These are phyloP conservation scores for Acanthochromis polyacanthus DNA, from an alignment of 2,113 vertebrate species.

Conservation along the genomic window DNA sequence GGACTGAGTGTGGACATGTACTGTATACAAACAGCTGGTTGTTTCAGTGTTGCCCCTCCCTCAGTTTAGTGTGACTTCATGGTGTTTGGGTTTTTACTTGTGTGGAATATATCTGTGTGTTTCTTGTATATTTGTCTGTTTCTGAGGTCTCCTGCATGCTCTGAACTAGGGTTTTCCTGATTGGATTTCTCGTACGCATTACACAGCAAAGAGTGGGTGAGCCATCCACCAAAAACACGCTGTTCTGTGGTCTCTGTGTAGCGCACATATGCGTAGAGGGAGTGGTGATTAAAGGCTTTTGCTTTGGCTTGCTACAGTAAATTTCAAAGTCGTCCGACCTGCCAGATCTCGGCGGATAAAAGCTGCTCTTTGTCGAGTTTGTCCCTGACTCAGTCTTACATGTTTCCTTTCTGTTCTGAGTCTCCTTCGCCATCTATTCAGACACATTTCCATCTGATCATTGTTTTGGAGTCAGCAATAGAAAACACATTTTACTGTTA, in stretches of 20 bases:
- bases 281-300: slow-evolving; percentile 49
- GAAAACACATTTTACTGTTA: slow-evolving; percentile 12
- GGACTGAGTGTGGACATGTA: slow-evolving; percentile 13
- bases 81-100: not conserved
- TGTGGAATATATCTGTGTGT: not conserved
- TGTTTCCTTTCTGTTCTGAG: slow-evolving; percentile 30
- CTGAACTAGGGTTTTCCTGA: slow-evolving; percentile 38
- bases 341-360: slow-evolving; percentile 29
- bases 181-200: slow-evolving; percentile 37
- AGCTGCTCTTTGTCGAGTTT: slow-evolving; percentile 42
- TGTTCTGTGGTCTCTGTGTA: slow-evolving; percentile 28
- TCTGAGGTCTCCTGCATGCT: slow-evolving; percentile 7
- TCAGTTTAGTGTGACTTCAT: slow-evolving; percentile 41
- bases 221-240: slow-evolving; percentile 17
- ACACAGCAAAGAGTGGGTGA: slow-evolving; percentile 18
- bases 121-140: slow-evolving; percentile 14
- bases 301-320: slow-evolving; percentile 20
- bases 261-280: slow-evolving; percentile 4
- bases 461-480: slow-evolving; percentile 13
- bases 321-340: not conserved
- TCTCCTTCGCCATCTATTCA: not conserved
- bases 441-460: not conserved
- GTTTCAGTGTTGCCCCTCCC: slow-evolving; percentile 45
- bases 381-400: slow-evolving; percentile 5
- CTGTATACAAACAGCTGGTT: slow-evolving; percentile 45